phyloP scores from a whole-genome alignment of 2,888 invertebrate genomes.

The Atethmia centrago region DNA sequence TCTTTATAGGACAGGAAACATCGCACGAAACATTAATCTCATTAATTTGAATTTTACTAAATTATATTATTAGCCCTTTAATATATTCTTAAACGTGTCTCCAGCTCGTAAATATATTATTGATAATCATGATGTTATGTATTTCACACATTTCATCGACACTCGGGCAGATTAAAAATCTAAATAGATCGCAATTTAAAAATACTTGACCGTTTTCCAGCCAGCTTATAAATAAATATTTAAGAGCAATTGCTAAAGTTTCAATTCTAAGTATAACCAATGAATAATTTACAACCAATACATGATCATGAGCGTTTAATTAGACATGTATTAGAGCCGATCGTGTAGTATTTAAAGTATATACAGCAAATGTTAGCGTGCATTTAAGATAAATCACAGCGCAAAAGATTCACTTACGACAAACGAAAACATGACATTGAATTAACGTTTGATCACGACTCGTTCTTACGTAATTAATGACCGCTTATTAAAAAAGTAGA shows the following conservation, averaged over 20 bases:
- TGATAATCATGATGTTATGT: conserved; percentile 20
- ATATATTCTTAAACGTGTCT: conserved; percentile 28
- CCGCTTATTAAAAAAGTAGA: conserved; percentile 47
- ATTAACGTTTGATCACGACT: conserved; percentile 55
- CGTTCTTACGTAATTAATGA: conserved; percentile 54
- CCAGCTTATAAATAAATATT: conserved; percentile 28
- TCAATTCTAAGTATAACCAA: conserved; percentile 23
- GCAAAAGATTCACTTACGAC: conserved; percentile 50
- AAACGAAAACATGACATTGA: conserved; percentile 63
- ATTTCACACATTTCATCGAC: conserved; percentile 4
- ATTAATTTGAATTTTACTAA: conserved; percentile 35
- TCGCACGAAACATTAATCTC: conserved; percentile 40
- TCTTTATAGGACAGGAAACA: conserved; percentile 32
- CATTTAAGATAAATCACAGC: conserved; percentile 44
- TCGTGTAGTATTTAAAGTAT: conserved; percentile 38
- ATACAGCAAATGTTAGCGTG: conserved; percentile 21
- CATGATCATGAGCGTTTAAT: conserved; percentile 53
- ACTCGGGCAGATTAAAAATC: no score
- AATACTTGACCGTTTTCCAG: conserved; percentile 1
- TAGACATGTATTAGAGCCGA: conserved; percentile 46
- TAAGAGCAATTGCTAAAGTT: conserved; percentile 29
- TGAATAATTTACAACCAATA: conserved; percentile 48
- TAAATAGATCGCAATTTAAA: no score
- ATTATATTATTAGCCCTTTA: conserved; percentile 32
- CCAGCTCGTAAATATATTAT: conserved; percentile 25